Conservation (phyloP, 2,888 invertebrate genomes). For the Tromatobia lineatoria region DNA sequence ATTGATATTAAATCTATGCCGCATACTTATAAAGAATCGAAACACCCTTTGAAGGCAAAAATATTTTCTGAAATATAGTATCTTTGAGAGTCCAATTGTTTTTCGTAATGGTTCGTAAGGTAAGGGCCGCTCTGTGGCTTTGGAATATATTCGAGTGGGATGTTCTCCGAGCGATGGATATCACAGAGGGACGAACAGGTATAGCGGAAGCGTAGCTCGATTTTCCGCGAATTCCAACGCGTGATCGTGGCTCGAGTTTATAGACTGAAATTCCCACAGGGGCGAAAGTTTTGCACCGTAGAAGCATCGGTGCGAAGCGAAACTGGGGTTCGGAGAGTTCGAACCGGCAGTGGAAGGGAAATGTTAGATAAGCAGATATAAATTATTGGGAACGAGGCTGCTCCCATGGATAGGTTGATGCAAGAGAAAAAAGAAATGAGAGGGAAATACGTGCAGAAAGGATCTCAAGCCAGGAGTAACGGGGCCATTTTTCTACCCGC, state of each 20-base stretch:
- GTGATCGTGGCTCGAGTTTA: constrained; percentile 9
- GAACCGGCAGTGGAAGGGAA: constrained; percentile 35
- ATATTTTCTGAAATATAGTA: not conserved
- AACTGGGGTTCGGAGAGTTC: constrained; percentile 19
- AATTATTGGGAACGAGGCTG: constrained; percentile 54
- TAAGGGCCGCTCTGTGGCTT: constrained; percentile 10
- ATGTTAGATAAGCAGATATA: constrained; percentile 63
- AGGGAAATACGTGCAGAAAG: constrained; percentile 28
- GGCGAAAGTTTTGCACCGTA: constrained; percentile 44
- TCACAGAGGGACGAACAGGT: constrained; percentile 9
- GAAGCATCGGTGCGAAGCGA: constrained; percentile 15
- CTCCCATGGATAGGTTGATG: constrained; percentile 20
- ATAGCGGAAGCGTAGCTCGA: not conserved
- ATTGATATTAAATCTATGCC: not conserved
- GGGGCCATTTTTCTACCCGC: constrained; percentile 49
- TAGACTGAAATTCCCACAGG: constrained; percentile 38
- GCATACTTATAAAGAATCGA: not conserved
- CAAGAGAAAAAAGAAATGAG: constrained; percentile 1
- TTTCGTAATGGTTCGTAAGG: constrained; percentile 1
- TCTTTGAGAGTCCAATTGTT: not conserved
- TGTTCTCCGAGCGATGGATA: constrained; percentile 3
- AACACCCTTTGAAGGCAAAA: not conserved
- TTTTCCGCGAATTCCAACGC: constrained; percentile 39
- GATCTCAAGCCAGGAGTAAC: constrained; percentile 53
- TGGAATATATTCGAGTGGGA: constrained; percentile 6